Evolutionary conservation across 2,113 vertebrate species (phyloP).

Genomic region (Prinia subflava): DNA sequence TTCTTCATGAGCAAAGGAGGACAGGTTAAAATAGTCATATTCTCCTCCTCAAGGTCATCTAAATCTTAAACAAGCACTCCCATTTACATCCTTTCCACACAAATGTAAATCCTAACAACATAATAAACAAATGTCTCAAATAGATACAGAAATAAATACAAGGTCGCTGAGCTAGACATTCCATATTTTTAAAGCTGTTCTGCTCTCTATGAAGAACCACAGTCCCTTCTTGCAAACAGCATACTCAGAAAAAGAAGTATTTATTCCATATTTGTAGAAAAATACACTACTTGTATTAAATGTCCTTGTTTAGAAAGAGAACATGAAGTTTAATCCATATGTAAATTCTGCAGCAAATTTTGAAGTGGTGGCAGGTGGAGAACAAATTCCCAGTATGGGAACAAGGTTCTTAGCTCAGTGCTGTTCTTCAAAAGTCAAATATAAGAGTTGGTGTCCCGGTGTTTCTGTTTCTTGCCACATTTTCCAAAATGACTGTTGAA

Average conservation of each 20-base stretch:
- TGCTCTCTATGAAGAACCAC: neutral
- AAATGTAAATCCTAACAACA: neutral
- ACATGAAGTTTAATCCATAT: neutral
- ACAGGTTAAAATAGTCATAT: neutral
- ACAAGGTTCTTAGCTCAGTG: neutral
- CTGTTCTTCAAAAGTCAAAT: conserved; percentile 45
- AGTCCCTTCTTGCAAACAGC: neutral
- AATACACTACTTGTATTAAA: conserved; percentile 22
- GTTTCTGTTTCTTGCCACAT: conserved; percentile 44
- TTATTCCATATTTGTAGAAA: conserved; percentile 49
- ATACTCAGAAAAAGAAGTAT: neutral
- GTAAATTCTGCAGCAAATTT: neutral
- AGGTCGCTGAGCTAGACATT: neutral
- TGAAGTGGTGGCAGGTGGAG: neutral
- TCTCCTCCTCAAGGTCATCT: neutral
- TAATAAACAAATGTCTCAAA: neutral
- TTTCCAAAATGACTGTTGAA: conserved; percentile 18
- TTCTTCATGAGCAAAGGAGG: neutral
- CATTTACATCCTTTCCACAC: neutral
- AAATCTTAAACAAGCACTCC: neutral
- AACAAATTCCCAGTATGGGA: neutral
- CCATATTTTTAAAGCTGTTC: neutral
- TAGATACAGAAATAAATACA: neutral
- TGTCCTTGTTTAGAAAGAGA: neutral
- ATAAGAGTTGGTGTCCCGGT: conserved; percentile 32